These are phyloP conservation scores for Hippolais icterina DNA, from an alignment of 2,113 vertebrate genomes.

Conservation along the genomic window DNA sequence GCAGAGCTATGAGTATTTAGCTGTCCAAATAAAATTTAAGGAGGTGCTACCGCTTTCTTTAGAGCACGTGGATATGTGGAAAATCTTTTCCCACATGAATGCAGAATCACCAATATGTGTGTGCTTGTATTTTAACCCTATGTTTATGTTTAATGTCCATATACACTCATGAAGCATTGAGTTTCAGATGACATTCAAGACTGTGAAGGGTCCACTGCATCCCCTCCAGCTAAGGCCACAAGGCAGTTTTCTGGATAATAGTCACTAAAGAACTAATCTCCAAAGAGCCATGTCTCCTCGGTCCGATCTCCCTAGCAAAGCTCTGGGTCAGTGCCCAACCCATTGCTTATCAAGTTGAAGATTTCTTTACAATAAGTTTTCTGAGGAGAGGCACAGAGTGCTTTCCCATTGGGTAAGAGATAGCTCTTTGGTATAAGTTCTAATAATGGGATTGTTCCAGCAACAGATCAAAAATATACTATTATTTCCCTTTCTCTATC, in stretches of 20 bases:
- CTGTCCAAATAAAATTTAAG: background rate
- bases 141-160: background rate
- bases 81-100: background rate
- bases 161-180: accelerated
- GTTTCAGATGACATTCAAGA: accelerated
- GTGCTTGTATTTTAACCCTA: background rate
- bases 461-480: background rate
- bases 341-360: background rate
- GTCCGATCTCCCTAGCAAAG: background rate
- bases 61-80: accelerated
- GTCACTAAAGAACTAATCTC: background rate
- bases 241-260: background rate
- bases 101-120: background rate
- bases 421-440: background rate
- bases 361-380: background rate
- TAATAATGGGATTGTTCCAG: background rate
- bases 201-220: background rate
- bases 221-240: background rate
- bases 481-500: background rate
- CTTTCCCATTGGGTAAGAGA: background rate
- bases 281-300: background rate
- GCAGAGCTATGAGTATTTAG: background rate
- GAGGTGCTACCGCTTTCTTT: accelerated
- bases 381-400: background rate
- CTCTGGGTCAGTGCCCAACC: background rate